Conservation (phyloP, 2,113 vertebrate genomes). For the Octodon degus region DNA sequence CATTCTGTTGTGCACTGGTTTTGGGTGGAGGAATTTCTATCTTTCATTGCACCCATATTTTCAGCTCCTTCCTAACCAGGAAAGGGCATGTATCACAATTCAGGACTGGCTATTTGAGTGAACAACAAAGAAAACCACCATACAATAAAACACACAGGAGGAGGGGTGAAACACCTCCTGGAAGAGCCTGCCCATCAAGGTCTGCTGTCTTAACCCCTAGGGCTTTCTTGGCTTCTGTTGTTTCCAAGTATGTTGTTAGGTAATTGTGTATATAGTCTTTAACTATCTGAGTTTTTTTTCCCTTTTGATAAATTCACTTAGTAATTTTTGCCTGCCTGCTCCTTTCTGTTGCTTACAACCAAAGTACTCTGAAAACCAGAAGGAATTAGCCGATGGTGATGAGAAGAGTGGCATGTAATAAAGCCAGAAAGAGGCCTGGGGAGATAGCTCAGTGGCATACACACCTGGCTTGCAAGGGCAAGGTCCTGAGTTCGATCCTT, state of each 20-base stretch:
- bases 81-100: not conserved
- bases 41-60: not conserved
- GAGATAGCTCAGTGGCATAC: no score
- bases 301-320: not conserved
- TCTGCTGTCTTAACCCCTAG: not conserved
- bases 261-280: not conserved
- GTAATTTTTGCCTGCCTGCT: not conserved
- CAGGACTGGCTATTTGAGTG: not conserved
- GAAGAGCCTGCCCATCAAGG: not conserved
- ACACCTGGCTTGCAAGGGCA: no score
- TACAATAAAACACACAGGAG: not conserved
- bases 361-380: not conserved
- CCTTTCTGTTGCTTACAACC: not conserved
- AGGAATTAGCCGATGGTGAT: not conserved
- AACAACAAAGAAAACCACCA: not conserved
- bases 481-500: no score
- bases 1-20: not conserved
- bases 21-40: constrained; percentile 12
- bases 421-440: not conserved
- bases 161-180: not conserved
- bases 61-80: not conserved
- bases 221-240: not conserved
- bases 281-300: not conserved
- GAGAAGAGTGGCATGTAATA: not conserved
- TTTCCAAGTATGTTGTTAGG: not conserved